These are phyloP conservation scores for Hymenopus coronatus DNA, from an alignment of 2,888 invertebrate species.

Conservation along the genomic window DNA sequence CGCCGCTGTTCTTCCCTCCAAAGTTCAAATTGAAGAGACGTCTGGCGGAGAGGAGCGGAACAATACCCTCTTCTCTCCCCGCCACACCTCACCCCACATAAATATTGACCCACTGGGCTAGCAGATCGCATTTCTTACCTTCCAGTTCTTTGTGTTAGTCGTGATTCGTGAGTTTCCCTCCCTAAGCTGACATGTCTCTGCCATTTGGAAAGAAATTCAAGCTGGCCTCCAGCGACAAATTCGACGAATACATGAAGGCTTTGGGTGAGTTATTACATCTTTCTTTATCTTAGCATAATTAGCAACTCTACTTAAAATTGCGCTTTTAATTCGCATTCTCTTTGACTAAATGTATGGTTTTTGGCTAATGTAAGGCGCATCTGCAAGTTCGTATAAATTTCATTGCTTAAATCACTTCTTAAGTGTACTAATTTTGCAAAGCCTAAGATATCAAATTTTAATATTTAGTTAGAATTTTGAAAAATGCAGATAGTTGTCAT, in stretches of 20 bases:
- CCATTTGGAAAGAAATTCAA: slow-evolving; percentile 75
- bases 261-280: slow-evolving; percentile 62
- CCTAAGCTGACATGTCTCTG: slow-evolving; percentile 30
- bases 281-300: slow-evolving; percentile 30
- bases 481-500: no score
- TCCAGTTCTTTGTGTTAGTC: background rate
- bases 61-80: background rate
- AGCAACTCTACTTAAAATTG: slow-evolving; percentile 37
- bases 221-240: slow-evolving; percentile 74
- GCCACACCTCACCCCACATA: background rate
- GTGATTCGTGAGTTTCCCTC: background rate
- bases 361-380: no score
- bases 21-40: slow-evolving; percentile 7
- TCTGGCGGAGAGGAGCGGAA: background rate
- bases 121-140: background rate
- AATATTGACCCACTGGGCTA: background rate
- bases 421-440: no score
- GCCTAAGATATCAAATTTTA: no score
- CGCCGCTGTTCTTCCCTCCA: background rate
- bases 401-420: no score
- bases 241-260: slow-evolving; percentile 87
- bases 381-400: no score
- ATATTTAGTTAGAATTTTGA: no score
- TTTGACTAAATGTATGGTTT: no score
- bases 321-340: no score